phyloP scores from a whole-genome alignment of 30 jellyfish, hydroid and myxozoan genomes.

The Hydractinia echinata region DNA sequence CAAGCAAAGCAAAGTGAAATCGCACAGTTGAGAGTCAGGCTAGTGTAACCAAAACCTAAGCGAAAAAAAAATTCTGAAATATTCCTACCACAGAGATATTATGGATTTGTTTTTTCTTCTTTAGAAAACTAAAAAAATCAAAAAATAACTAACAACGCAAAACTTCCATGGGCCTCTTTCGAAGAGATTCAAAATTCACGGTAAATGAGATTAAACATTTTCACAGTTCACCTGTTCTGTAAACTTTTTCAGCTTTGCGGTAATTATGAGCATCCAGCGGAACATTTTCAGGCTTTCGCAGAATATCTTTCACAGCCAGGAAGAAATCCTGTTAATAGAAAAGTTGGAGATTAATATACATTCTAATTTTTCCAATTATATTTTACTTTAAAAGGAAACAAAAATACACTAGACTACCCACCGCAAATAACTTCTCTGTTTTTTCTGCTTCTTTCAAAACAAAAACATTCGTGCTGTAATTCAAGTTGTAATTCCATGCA shows the following conservation, averaged over 20 bases:
- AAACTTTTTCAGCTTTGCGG: constrained; percentile 54
- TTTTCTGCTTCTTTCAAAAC: constrained; percentile 85
- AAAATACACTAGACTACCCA: constrained; percentile 3
- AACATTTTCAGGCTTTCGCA: constrained; percentile 71
- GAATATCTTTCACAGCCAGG: constrained; percentile 74
- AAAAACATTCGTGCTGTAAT: constrained; percentile 74
- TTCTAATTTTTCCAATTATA: neutral
- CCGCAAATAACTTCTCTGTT: constrained; percentile 65
- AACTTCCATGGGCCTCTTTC: neutral
- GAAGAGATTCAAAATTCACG: neutral
- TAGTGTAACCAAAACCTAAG: neutral
- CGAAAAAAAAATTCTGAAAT: neutral
- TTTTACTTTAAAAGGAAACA: no score
- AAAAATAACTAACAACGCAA: neutral
- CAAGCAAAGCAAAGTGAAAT: no score
- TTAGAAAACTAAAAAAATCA: constrained; percentile 52
- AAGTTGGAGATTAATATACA: neutral
- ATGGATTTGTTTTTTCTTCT: constrained; percentile 68
- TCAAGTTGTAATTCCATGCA: constrained; percentile 90
- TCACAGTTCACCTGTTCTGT: constrained; percentile 40
- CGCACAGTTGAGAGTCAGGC: no score
- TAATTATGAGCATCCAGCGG: constrained; percentile 58
- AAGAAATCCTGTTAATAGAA: constrained; percentile 63
- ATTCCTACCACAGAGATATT: constrained; percentile 73
- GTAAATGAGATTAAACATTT: neutral